Evolutionary conservation across 2,113 vertebrate species (phyloP).

Genomic region (Mustela lutreola): DNA sequence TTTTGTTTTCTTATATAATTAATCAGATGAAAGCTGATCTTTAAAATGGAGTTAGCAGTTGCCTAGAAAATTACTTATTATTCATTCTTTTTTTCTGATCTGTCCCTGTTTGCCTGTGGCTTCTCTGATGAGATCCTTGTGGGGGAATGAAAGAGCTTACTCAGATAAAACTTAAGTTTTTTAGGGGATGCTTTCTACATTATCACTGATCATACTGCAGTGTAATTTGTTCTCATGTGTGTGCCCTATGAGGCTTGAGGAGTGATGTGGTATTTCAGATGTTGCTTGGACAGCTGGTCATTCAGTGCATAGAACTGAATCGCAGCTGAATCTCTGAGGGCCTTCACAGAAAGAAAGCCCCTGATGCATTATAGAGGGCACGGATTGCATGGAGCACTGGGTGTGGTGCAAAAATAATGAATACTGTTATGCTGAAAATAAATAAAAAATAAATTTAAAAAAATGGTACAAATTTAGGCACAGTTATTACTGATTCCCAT

Average conservation of each 20-base stretch:
- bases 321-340: not conserved
- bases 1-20: conserved; percentile 75
- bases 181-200: not conserved
- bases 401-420: too few relatives aligned
- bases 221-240: not conserved
- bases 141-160: not conserved
- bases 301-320: not conserved
- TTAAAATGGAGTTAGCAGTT: not conserved
- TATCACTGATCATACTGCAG: too few relatives aligned
- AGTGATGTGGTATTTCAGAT: not conserved
- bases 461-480: not conserved
- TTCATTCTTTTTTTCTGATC: not conserved
- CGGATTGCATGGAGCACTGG: too few relatives aligned
- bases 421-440: too few relatives aligned
- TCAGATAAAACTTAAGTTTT: not conserved
- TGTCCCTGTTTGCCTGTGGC: not conserved
- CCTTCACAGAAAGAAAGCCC: not conserved
- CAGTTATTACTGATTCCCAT: not conserved
- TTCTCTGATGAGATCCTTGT: not conserved
- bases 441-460: too few relatives aligned
- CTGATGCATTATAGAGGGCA: not conserved
- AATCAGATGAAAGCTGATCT: conserved; percentile 78
- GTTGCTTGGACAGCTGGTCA: not conserved
- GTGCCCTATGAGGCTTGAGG: not conserved
- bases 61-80: not conserved